These are phyloP conservation scores for Drosophila trapezifrons DNA, from an alignment of 1,140 invertebrate genomes.

Conservation along the genomic window DNA sequence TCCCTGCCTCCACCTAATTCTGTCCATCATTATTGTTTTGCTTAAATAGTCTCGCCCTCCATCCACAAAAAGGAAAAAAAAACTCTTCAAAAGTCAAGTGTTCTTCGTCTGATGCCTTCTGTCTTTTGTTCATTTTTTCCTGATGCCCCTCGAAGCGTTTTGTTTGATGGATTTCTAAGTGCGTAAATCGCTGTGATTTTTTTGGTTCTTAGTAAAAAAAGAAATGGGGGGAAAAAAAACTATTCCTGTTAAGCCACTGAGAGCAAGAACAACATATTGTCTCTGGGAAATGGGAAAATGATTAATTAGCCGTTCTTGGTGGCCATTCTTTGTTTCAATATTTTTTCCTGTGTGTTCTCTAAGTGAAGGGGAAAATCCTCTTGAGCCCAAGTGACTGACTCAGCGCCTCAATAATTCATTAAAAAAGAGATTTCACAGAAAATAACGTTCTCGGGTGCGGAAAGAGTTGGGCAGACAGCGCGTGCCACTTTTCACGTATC, in stretches of 20 bases:
- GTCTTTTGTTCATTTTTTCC: constrained; percentile 40
- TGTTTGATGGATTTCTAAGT: constrained; percentile 82
- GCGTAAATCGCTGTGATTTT: constrained; percentile 72
- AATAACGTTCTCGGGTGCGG: not conserved
- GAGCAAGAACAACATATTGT: constrained; percentile 37
- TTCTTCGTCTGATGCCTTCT: constrained; percentile 39
- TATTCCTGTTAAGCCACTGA: constrained; percentile 31
- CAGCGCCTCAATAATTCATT: constrained; percentile 68
- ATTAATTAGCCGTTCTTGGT: constrained; percentile 64
- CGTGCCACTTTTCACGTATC: constrained; percentile 45
- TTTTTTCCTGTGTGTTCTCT: constrained; percentile 9
- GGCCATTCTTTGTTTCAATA: constrained; percentile 23
- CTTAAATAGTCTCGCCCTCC: not conserved
- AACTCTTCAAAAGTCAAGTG: constrained; percentile 64
- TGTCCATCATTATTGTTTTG: constrained; percentile 47
- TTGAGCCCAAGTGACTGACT: constrained; percentile 64
- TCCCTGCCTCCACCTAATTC: constrained; percentile 35
- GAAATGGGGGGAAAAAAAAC: constrained; percentile 7
- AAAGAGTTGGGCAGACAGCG: constrained; percentile 32
- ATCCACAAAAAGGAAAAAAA: not conserved
- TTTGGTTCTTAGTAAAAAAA: constrained; percentile 13
- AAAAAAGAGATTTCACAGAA: constrained; percentile 17
- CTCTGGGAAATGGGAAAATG: constrained; percentile 43
- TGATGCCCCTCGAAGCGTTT: constrained; percentile 14
- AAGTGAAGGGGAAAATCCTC: constrained; percentile 66